Conservation (phyloP, 1,140 invertebrate genomes). For the Carposina sasakii region DNA sequence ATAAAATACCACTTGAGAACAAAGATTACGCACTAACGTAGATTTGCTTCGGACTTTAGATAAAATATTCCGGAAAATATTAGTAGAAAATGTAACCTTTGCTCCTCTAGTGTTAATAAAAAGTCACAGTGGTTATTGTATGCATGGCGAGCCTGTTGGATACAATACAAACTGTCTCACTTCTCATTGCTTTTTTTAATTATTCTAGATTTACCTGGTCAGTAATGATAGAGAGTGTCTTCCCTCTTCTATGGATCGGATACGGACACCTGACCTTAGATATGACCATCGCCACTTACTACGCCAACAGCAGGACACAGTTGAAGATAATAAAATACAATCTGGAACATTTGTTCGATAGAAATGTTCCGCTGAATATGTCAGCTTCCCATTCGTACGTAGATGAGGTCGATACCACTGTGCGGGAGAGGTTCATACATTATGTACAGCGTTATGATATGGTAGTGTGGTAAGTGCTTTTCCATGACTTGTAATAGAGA, state of each 20-base stretch:
- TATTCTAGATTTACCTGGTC: no score
- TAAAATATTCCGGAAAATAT: no score
- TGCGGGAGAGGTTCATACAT: slow-evolving; percentile 11
- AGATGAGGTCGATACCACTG: slow-evolving; percentile 4
- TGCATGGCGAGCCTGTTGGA: no score
- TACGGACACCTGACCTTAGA: slow-evolving; percentile 20
- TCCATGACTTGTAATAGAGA: no score
- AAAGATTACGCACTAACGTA: no score
- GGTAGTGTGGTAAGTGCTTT: slow-evolving; percentile 21
- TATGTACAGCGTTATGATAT: slow-evolving; percentile 17
- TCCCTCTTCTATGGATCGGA: slow-evolving; percentile 11
- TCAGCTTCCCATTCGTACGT: slow-evolving; percentile 1
- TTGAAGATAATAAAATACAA: slow-evolving; percentile 27
- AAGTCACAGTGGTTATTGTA: no score
- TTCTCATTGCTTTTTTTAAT: no score
- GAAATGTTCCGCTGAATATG: neutral
- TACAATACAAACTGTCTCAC: no score
- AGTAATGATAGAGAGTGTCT: slow-evolving; percentile 5
- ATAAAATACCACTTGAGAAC: no score
- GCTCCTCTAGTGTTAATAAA: no score
- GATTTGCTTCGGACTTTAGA: no score
- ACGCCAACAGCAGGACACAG: slow-evolving; percentile 17
- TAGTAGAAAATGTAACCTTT: no score
- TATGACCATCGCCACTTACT: slow-evolving; percentile 16
- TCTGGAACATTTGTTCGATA: slow-evolving; percentile 24